phyloP scores from a whole-genome alignment of 2,113 vertebrate species.

The Amphiprion percula region DNA sequence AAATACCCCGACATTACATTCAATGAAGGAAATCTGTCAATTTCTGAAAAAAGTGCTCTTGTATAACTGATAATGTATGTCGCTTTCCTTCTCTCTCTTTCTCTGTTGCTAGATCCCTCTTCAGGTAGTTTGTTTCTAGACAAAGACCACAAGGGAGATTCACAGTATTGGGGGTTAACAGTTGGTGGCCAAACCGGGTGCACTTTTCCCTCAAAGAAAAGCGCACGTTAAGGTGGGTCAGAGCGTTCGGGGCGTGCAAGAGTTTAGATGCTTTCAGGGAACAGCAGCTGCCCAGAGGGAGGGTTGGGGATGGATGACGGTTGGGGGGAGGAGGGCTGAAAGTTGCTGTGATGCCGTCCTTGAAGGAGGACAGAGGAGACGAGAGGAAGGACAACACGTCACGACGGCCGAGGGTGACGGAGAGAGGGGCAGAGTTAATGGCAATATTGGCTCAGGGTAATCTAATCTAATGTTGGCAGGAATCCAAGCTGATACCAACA shows the following conservation, averaged over 20 bases:
- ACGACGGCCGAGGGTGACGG: slow-evolving; percentile 19
- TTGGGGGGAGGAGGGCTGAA: neutral
- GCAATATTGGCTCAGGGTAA: slow-evolving; percentile 54
- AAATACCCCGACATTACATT: slow-evolving; percentile 82
- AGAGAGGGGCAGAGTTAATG: slow-evolving; percentile 9
- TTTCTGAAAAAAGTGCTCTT: slow-evolving; percentile 80
- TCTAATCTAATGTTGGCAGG: slow-evolving; percentile 57
- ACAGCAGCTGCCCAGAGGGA: slow-evolving; percentile 39
- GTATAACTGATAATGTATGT: slow-evolving; percentile 60
- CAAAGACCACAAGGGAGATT: slow-evolving; percentile 71
- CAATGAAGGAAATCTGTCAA: slow-evolving; percentile 71
- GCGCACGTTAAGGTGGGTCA: slow-evolving; percentile 70
- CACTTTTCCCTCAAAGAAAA: slow-evolving; percentile 68
- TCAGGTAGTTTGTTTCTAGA: slow-evolving; percentile 68
- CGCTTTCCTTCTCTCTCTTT: slow-evolving; percentile 37
- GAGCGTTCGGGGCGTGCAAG: slow-evolving; percentile 41
- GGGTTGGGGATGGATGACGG: neutral
- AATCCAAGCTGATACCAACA: slow-evolving; percentile 47
- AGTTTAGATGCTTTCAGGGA: slow-evolving; percentile 42
- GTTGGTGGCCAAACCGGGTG: slow-evolving; percentile 71
- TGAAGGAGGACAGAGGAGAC: slow-evolving; percentile 50
- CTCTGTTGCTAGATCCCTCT: slow-evolving; percentile 27
- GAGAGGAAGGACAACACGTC: slow-evolving; percentile 21
- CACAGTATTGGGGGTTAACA: slow-evolving; percentile 81
- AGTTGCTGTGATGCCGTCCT: slow-evolving; percentile 57